Conservation (phyloP, 1,140 invertebrate species). For the Lethrus apterus region DNA sequence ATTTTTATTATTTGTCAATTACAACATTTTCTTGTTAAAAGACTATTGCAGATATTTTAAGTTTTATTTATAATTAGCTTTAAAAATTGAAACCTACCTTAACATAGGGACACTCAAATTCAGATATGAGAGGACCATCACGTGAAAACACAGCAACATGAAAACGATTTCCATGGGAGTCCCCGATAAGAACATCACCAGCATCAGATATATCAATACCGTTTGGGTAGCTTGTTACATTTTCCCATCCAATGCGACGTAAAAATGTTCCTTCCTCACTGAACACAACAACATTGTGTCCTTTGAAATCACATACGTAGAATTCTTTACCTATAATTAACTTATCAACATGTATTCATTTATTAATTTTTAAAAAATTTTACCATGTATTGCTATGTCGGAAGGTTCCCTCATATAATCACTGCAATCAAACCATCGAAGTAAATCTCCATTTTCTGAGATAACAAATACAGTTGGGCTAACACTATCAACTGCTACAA, state of each 20-base stretch:
- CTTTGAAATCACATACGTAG: slow-evolving; percentile 97
- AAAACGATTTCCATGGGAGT: slow-evolving; percentile 95
- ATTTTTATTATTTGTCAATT: too few species aligned
- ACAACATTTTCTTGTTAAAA: too few species aligned
- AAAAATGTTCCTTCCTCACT: slow-evolving; percentile 85
- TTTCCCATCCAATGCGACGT: slow-evolving; percentile 89
- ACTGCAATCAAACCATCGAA: slow-evolving; percentile 94
- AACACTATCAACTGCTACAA: slow-evolving; percentile 95
- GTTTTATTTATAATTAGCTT: too few species aligned
- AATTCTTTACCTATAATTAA: slow-evolving; percentile 76
- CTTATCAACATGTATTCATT: too few species aligned
- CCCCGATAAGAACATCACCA: slow-evolving; percentile 91
- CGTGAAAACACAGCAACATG: slow-evolving; percentile 90
- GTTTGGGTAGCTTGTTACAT: slow-evolving; percentile 93
- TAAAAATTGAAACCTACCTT: slow-evolving; percentile 56
- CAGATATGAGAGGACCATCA: slow-evolving; percentile 78
- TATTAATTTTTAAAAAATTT: too few species aligned
- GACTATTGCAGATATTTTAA: too few species aligned
- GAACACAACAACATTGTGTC: slow-evolving; percentile 94
- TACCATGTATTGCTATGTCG: slow-evolving; percentile 89
- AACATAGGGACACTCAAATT: slow-evolving; percentile 94
- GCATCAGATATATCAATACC: slow-evolving; percentile 96
- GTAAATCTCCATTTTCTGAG: slow-evolving; percentile 78
- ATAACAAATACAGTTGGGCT: slow-evolving; percentile 95
- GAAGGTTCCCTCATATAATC: slow-evolving; percentile 96